Evolutionary conservation across 2,113 vertebrate genomes (phyloP).

Genomic region (Elanus axillaris): DNA sequence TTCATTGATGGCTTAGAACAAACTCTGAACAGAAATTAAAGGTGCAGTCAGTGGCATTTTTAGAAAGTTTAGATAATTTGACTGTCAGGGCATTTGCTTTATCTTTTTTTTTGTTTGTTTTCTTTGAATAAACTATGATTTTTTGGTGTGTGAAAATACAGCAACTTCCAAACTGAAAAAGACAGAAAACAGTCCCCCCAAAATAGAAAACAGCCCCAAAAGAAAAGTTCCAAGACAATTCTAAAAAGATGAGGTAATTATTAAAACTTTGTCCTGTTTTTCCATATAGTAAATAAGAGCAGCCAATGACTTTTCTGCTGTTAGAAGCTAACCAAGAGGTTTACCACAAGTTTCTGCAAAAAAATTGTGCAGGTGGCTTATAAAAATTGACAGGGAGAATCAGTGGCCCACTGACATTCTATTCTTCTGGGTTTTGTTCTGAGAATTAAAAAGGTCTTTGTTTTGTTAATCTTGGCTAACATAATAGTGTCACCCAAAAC

Average conservation of each 20-base stretch:
- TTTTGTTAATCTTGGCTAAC: neutral
- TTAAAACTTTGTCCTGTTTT: neutral
- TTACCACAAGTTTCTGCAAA: neutral
- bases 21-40: neutral
- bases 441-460: neutral
- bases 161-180: neutral
- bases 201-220: neutral
- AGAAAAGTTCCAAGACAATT: neutral
- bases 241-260: neutral
- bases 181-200: neutral
- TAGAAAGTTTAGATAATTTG: neutral
- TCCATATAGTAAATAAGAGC: neutral
- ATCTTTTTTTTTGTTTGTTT: neutral
- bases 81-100: neutral
- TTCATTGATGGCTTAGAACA: neutral
- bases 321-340: neutral
- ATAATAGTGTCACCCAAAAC: neutral
- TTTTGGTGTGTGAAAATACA: neutral
- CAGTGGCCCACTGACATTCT: neutral
- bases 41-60: neutral
- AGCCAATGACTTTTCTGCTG: neutral
- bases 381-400: neutral
- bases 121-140: neutral
- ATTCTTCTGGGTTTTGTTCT: rapidly evolving
- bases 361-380: neutral